These are phyloP conservation scores for Orthonyx spaldingii DNA, from an alignment of 2,113 vertebrate genomes.

Conservation along the genomic window DNA sequence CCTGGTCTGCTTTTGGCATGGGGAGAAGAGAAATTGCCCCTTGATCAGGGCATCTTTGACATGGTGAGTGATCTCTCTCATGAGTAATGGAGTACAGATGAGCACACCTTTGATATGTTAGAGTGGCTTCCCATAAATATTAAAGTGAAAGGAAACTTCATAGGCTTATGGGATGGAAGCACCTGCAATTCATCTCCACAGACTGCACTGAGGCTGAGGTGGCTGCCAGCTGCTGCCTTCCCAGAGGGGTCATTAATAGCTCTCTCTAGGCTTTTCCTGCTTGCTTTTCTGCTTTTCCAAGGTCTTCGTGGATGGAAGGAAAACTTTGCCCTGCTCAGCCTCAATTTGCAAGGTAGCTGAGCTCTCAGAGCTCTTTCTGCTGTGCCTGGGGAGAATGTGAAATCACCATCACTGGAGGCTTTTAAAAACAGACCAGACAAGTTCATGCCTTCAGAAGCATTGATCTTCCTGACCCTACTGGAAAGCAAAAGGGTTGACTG, in stretches of 20 bases:
- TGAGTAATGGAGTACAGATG: slow-evolving; percentile 51
- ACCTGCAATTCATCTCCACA: slow-evolving; percentile 37
- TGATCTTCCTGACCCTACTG: not conserved
- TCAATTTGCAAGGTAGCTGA: not conserved
- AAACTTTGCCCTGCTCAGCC: not conserved
- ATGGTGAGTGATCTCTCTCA: slow-evolving; percentile 24
- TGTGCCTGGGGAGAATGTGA: not conserved
- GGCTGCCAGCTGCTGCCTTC: not conserved
- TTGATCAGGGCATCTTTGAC: slow-evolving; percentile 47
- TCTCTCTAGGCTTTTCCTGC: not conserved
- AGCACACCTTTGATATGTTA: slow-evolving; percentile 48
- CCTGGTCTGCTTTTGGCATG: slow-evolving; percentile 19
- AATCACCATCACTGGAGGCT: not conserved
- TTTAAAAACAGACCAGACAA: not conserved
- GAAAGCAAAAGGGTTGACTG: not conserved
- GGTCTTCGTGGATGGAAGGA: not conserved
- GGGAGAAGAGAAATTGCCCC: slow-evolving; percentile 47
- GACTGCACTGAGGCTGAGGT: not conserved
- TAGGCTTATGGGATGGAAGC: not conserved
- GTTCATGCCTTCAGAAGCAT: not conserved
- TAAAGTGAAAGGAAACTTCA: slow-evolving; percentile 48
- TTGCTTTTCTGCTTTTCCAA: not conserved
- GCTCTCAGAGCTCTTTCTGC: not conserved
- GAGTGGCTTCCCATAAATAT: slow-evolving; percentile 51
- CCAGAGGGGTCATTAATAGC: not conserved